Conservation (phyloP, 2,888 invertebrate genomes). For the Dorcus parallelipipedus region DNA sequence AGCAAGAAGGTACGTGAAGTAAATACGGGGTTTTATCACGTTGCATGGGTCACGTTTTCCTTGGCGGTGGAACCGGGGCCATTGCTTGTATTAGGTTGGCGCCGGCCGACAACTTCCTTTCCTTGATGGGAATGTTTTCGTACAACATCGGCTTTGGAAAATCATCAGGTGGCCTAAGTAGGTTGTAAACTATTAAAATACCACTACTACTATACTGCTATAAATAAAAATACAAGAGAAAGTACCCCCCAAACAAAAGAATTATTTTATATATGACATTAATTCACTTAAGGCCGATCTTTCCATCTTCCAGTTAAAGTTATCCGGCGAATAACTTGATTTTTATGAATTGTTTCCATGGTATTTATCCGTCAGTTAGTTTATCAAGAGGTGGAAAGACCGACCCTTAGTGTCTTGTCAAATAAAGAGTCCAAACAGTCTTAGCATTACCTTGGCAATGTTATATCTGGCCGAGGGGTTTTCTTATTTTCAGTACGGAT, state of each 20-base stretch:
- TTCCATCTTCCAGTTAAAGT: no score
- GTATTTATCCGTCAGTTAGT: no score
- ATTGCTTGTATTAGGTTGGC: constrained; percentile 33
- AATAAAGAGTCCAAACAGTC: neutral
- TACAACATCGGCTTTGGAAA: constrained; percentile 50
- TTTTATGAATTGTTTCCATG: no score
- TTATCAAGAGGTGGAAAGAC: no score
- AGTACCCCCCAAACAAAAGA: no score
- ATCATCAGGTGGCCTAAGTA: constrained; percentile 53
- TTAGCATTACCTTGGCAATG: constrained; percentile 41
- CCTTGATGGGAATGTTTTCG: constrained; percentile 54
- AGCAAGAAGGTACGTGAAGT: constrained; percentile 9
- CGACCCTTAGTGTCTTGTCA: neutral
- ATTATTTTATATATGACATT: no score
- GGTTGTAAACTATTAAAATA: no score
- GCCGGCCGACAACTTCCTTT: constrained; percentile 38
- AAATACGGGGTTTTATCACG: neutral
- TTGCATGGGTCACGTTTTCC: constrained; percentile 44
- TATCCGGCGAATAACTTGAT: no score
- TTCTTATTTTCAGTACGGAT: constrained; percentile 33
- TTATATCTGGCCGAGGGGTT: constrained; percentile 32
- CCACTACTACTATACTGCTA: no score
- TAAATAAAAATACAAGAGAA: no score
- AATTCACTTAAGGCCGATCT: no score
- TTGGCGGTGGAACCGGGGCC: constrained; percentile 45